Percentiles rank a stretch among this genome's conserved stretches.
Conservation (phyloP, 2,113 vertebrate species). For the Cromileptes altivelis region DNA sequence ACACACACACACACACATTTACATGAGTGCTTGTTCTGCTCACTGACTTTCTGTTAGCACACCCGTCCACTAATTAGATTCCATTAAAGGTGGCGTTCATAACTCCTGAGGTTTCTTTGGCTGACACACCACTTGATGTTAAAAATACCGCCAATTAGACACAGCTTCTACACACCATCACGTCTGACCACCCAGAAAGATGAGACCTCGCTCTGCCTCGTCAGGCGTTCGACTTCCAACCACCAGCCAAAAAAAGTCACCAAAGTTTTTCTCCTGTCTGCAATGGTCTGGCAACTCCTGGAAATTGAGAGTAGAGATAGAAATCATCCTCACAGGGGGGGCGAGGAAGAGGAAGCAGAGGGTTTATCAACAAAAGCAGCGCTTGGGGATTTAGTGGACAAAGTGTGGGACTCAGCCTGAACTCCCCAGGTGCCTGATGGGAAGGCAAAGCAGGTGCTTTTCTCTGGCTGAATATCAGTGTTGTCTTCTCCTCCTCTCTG, state of each 20-base stretch:
- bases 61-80: constrained; percentile 80
- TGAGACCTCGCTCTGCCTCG: constrained; percentile 58
- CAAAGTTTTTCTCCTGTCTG: constrained; percentile 45
- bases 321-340: constrained; percentile 44
- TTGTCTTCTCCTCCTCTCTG: constrained; percentile 29
- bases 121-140: constrained; percentile 52
- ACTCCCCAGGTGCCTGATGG: constrained; percentile 64
- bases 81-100: constrained; percentile 81
- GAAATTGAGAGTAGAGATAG: constrained; percentile 71
- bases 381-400: constrained; percentile 64
- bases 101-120: constrained; percentile 72
- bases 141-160: constrained; percentile 82
- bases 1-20: constrained; percentile 7
- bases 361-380: constrained; percentile 72
- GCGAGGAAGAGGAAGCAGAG: constrained; percentile 15
- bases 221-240: constrained; percentile 51
- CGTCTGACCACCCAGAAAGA: constrained; percentile 65
- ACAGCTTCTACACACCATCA: constrained; percentile 60
- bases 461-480: constrained; percentile 57
- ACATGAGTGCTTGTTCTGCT: constrained; percentile 60
- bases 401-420: constrained; percentile 43
- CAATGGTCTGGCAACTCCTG: constrained; percentile 71
- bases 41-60: constrained; percentile 67
- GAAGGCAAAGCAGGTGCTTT: constrained; percentile 34
- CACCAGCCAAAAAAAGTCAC: constrained; percentile 35